These are phyloP conservation scores for Zaprionus davidi DNA, from an alignment of 1,140 invertebrate species.

Conservation along the genomic window DNA sequence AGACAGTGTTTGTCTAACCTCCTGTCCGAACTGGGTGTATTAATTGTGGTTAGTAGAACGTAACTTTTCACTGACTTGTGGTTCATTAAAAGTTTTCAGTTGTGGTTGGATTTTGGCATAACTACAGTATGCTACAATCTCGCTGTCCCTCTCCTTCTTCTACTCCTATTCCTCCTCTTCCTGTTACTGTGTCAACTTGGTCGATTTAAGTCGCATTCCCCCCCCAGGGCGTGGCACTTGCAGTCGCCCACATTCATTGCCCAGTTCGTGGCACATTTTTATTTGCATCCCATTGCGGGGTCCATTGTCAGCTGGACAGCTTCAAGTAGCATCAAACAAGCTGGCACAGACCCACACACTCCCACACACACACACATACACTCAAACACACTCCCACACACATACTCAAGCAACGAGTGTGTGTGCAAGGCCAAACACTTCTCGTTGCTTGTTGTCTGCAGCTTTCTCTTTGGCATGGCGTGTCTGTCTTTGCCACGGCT, in stretches of 20 bases:
- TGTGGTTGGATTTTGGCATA: not conserved
- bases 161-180: not conserved
- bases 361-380: not conserved
- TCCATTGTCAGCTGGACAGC: slow-evolving; percentile 28
- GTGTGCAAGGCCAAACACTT: not conserved
- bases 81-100: not conserved
- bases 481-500: not conserved
- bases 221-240: not conserved
- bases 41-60: slow-evolving; percentile 9
- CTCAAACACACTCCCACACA: not conserved
- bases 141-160: not conserved
- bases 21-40: not conserved
- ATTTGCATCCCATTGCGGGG: slow-evolving; percentile 12
- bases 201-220: not conserved
- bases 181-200: not conserved
- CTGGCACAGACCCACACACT: not conserved
- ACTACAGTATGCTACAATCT: not conserved
- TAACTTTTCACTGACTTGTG: slow-evolving; percentile 7
- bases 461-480: not conserved
- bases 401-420: slow-evolving; percentile 4
- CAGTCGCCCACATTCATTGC: slow-evolving; percentile 13
- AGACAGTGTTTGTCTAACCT: slow-evolving; percentile 2
- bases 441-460: not conserved
- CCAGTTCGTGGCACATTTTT: slow-evolving; percentile 5
- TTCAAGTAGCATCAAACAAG: slow-evolving; percentile 7